phyloP scores from a whole-genome alignment of 1,140 invertebrate species.

The Laupala kohalensis region DNA sequence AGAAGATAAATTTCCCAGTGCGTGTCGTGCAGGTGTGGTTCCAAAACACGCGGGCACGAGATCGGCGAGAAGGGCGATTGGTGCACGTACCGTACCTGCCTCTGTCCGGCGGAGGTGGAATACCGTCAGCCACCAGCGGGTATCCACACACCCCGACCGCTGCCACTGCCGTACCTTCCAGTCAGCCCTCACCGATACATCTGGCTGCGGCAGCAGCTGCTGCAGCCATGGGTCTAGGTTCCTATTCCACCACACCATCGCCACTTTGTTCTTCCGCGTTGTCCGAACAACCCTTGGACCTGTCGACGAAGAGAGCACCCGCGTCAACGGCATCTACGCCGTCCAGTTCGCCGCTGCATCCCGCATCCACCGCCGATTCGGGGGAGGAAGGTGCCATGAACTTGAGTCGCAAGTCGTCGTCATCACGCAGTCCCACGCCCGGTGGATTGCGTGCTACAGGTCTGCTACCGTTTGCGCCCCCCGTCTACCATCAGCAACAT shows the following conservation, averaged over 20 bases:
- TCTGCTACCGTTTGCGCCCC: slow-evolving; percentile 16
- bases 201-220: too few relatives aligned
- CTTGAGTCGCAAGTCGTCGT: slow-evolving; percentile 45
- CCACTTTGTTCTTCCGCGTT: slow-evolving; percentile 23
- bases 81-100: slow-evolving; percentile 37
- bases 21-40: slow-evolving; percentile 97
- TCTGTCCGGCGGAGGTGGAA: background rate
- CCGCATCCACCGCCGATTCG: slow-evolving; percentile 35
- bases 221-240: background rate
- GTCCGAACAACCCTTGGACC: slow-evolving; percentile 71
- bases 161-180: slow-evolving; percentile 10
- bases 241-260: slow-evolving; percentile 9
- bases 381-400: slow-evolving; percentile 52
- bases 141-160: too few relatives aligned
- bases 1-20: slow-evolving; percentile 77
- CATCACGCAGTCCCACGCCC: slow-evolving; percentile 43
- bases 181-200: slow-evolving; percentile 10
- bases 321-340: slow-evolving; percentile 39
- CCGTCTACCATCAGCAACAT: slow-evolving; percentile 8
- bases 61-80: slow-evolving; percentile 59
- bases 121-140: background rate
- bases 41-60: slow-evolving; percentile 89
- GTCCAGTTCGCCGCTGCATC: slow-evolving; percentile 42
- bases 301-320: slow-evolving; percentile 60
- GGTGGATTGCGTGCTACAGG: slow-evolving; percentile 36